A percentile compares a stretch with the other conserved stretches of the same genome.
These are phyloP conservation scores for Drosophila eohydei DNA, from an alignment of 2,888 invertebrate genomes.

Conservation along the genomic window DNA sequence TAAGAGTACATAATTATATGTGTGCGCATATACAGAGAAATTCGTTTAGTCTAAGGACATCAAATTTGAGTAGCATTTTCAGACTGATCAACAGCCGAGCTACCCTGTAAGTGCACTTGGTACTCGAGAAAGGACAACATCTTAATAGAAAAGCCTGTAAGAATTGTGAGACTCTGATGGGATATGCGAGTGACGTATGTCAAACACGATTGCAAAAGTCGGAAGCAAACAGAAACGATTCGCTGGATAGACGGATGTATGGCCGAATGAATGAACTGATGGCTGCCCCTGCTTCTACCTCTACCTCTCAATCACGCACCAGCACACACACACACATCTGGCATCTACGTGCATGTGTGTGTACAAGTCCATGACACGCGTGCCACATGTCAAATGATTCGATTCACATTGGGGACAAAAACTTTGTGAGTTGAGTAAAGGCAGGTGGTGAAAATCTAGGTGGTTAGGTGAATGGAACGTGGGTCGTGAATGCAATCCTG, in stretches of 20 bases:
- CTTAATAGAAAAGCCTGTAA: background rate
- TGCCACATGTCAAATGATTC: constrained; percentile 72
- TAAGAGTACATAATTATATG: background rate
- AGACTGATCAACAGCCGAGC: background rate
- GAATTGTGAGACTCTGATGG: background rate
- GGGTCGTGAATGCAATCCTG: constrained; percentile 32
- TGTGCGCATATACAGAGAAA: background rate
- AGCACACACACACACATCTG: constrained; percentile 13
- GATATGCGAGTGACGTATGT: background rate
- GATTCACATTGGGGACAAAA: constrained; percentile 50
- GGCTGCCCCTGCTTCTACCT: constrained; percentile 11
- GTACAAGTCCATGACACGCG: constrained; percentile 55
- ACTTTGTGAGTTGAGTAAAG: constrained; percentile 2
- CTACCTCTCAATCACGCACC: background rate
- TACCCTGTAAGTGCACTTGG: constrained; percentile 15
- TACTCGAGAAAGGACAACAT: background rate
- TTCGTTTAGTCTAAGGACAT: too few species aligned
- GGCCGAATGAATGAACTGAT: constrained; percentile 32
- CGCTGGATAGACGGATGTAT: constrained; percentile 18
- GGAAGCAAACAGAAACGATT: constrained; percentile 20
- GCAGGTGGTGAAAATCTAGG: constrained; percentile 6
- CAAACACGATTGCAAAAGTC: background rate
- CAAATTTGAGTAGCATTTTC: too few species aligned
- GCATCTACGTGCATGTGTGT: background rate
- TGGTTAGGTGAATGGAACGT: background rate